Conservation (phyloP, 1,140 invertebrate genomes). For the Amphibalanus amphitrite region DNA sequence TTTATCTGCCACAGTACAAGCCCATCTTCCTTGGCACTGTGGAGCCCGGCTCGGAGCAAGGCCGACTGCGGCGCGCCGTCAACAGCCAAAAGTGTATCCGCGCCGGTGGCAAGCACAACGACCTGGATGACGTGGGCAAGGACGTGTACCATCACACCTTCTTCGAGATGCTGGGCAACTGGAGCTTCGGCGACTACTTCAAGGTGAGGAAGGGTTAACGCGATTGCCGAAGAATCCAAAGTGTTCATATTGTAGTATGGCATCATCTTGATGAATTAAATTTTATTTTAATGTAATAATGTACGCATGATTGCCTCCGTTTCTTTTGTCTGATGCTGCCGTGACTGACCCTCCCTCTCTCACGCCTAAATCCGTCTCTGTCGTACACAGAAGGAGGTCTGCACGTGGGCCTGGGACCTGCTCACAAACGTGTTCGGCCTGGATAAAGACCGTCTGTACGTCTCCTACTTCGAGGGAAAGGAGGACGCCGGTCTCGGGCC, state of each 20-base stretch:
- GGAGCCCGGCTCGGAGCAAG: constrained; percentile 92
- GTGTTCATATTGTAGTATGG: not conserved
- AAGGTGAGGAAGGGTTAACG: constrained; percentile 33
- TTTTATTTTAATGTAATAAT: not conserved
- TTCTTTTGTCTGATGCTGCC: not conserved
- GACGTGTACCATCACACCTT: constrained; percentile 99
- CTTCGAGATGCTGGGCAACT: constrained; percentile 99
- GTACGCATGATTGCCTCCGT: no score
- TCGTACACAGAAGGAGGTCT: constrained; percentile 63
- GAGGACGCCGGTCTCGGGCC: constrained; percentile 59
- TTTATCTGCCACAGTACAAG: constrained; percentile 88
- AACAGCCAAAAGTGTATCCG: constrained; percentile 98
- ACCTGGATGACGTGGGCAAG: constrained; percentile 98
- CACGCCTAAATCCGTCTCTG: no score
- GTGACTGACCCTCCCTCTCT: no score
- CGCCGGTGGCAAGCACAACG: constrained; percentile 98
- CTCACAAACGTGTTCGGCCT: constrained; percentile 66
- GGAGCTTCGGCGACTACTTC: constrained; percentile 99
- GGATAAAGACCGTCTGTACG: constrained; percentile 74
- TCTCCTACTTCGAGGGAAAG: constrained; percentile 97
- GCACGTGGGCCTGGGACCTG: constrained; percentile 93
- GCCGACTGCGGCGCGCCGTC: constrained; percentile 44
- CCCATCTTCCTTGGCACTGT: constrained; percentile 91
- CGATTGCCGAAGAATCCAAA: not conserved
- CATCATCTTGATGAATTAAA: not conserved